A percentile compares a stretch with the other conserved stretches of the same genome.
Conservation (phyloP, 2,113 vertebrate species). For the Tragelaphus scriptus region DNA sequence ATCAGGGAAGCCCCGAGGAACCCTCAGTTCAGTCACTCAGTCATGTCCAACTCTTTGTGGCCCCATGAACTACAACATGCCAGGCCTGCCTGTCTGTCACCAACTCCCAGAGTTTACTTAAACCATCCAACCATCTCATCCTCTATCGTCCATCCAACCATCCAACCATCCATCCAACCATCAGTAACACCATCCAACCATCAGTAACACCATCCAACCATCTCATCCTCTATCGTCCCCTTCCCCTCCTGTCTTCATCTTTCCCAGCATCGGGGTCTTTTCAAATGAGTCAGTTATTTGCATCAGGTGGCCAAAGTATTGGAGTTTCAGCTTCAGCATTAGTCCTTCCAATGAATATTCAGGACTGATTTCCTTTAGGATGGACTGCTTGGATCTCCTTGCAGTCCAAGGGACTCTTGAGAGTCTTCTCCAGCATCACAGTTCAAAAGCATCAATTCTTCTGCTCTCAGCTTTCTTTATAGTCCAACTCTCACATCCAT, state of each 20-base stretch:
- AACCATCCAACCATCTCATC: neutral
- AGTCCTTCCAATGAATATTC: neutral
- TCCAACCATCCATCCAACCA: too few relatives aligned
- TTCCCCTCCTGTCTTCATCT: neutral
- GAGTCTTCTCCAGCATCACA: neutral
- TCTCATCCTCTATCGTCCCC: neutral
- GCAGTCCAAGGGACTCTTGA: neutral
- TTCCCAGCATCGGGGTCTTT: neutral
- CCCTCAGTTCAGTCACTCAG: neutral
- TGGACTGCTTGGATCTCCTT: neutral
- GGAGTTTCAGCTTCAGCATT: neutral
- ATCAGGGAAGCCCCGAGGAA: neutral
- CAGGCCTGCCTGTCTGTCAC: neutral
- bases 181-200: too few relatives aligned
- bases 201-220: too few relatives aligned
- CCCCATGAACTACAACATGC: neutral
- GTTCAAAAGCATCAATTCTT: neutral
- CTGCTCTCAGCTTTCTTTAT: fast-evolving
- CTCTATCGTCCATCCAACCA: neutral
- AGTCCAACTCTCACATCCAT: neutral
- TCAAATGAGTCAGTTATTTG: neutral
- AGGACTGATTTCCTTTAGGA: neutral
- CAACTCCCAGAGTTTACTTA: neutral
- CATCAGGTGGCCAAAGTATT: neutral
- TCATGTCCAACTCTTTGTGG: neutral